Base-by-base conservation (phyloP, 2,888 invertebrate species). In the Lasioglossum figueresi region DNA sequence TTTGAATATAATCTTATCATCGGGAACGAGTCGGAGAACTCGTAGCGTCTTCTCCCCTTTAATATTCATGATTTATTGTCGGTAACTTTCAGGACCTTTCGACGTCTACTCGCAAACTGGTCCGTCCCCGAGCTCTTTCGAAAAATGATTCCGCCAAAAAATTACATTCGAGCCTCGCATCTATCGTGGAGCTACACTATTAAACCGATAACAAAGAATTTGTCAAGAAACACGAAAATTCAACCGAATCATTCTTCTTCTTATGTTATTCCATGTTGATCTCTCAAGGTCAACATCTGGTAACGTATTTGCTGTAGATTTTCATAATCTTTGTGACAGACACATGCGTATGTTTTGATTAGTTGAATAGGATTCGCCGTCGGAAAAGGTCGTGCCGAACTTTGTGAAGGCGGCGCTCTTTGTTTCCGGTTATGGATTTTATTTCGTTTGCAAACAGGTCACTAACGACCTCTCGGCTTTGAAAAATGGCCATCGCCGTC, bases 31-130 rank as follows among this genome's bases (percentile, higher is more conserved):
- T 70, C 79, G 79, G 77, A 63, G 80, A 81, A 88, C 82, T 82
- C 84, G 75, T 45, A 73, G 75, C 77, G 74, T 71, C 74, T 34
- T 40, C 68, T 68, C 68, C 23, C 76, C 63, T 89, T 90, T 90
- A 91, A 90, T 90, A 90, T 90, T 89, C 91, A 90, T 90, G 91
- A 90, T 90, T 91, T 90, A 90, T 90, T 89, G 91, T 90, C 85
- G 74, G 81, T 68, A 89, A 88, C 90, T 88, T 88, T 31, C 80
- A 75, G 73, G 80, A 86, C 23, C 45, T 86, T 74, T 10, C 34
- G 23, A 68, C 23, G 68, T 68, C 68, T 68, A 12, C 68, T 34
- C 23, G 34, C 23, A 12, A 37, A 34, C 37, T 23, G 34, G 12
- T 12, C n/a, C 6, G 40, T 10, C 6, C 23, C 14, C 40, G n/a